Percentiles rank a stretch among this genome's conserved stretches.
Evolutionary conservation across 1,140 invertebrate genomes (phyloP).

Genomic region (Yoshiicerus persimilis): DNA sequence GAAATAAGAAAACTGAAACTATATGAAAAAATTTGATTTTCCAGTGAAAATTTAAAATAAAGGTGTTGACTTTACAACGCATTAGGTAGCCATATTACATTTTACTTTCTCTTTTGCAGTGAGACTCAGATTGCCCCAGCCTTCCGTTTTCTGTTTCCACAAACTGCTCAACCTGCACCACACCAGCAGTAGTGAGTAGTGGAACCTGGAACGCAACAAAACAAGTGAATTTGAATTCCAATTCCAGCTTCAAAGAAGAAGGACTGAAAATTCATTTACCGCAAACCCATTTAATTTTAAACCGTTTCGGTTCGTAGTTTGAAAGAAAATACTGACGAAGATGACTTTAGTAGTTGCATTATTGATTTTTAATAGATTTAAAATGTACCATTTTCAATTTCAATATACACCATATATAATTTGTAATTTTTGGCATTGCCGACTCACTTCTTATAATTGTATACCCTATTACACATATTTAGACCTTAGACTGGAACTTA

Average conservation of each 20-base stretch:
- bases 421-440: neutral
- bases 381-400: neutral
- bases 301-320: neutral
- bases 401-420: neutral
- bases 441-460: neutral
- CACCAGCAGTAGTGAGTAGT: neutral
- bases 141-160: constrained; percentile 31
- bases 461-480: neutral
- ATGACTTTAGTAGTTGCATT: neutral
- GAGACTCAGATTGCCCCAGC: constrained; percentile 44
- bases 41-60: neutral
- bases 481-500: too few species aligned
- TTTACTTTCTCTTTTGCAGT: constrained; percentile 22
- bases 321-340: neutral
- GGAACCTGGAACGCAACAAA: neutral
- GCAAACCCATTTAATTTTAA: neutral
- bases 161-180: neutral
- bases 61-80: too few species aligned
- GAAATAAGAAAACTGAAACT: neutral
- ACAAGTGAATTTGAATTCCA: neutral
- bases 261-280: constrained; percentile 12
- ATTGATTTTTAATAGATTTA: neutral
- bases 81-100: neutral
- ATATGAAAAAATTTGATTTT: neutral
- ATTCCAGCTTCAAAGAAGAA: neutral